Evolutionary conservation across 2,797 vertebrate species (phyloP).

Genomic region (Chelon labrosus): DNA sequence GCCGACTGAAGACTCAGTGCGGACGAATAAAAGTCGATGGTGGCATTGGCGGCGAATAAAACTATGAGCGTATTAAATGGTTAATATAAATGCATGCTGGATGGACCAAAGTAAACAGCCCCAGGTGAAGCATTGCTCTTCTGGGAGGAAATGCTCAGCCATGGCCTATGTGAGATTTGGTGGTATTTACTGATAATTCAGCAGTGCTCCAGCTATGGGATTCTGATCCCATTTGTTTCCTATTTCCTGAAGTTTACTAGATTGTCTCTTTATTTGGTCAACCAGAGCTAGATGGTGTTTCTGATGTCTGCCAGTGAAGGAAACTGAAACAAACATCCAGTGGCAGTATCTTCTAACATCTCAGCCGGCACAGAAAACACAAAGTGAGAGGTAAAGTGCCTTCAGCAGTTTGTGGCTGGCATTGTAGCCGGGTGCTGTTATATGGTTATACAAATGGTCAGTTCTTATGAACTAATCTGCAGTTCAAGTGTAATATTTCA

Average conservation of each 20-base stretch:
- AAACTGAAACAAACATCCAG: conserved; percentile 63
- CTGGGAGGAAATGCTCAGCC: conserved; percentile 55
- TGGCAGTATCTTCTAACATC: conserved; percentile 37
- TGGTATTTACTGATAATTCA: conserved; percentile 55
- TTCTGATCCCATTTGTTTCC: conserved; percentile 65
- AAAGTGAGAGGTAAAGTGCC: conserved; percentile 3
- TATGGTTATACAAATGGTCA: conserved; percentile 14
- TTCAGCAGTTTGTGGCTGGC: conserved; percentile 44
- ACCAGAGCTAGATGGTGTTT: conserved; percentile 28
- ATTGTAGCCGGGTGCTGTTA: conserved; percentile 8
- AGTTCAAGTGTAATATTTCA: not conserved
- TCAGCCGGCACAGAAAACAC: conserved; percentile 21
- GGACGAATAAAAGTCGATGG: conserved; percentile 34
- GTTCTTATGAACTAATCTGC: conserved; percentile 12
- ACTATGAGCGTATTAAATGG: conserved; percentile 3
- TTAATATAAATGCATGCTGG: conserved; percentile 19
- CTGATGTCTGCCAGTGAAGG: conserved; percentile 52
- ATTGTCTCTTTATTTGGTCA: conserved; percentile 59
- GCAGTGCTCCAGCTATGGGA: conserved; percentile 40
- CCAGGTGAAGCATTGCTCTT: conserved; percentile 28
- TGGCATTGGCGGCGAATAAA: conserved; percentile 27
- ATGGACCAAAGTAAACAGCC: conserved; percentile 30
- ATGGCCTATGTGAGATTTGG: conserved; percentile 35
- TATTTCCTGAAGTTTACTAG: conserved; percentile 68
- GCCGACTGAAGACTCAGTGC: conserved; percentile 8